Percentiles rank a stretch among this genome's conserved stretches.
These are phyloP conservation scores for Catamblyrhynchus diadema DNA, from an alignment of 2,797 vertebrate genomes.

Conservation along the genomic window DNA sequence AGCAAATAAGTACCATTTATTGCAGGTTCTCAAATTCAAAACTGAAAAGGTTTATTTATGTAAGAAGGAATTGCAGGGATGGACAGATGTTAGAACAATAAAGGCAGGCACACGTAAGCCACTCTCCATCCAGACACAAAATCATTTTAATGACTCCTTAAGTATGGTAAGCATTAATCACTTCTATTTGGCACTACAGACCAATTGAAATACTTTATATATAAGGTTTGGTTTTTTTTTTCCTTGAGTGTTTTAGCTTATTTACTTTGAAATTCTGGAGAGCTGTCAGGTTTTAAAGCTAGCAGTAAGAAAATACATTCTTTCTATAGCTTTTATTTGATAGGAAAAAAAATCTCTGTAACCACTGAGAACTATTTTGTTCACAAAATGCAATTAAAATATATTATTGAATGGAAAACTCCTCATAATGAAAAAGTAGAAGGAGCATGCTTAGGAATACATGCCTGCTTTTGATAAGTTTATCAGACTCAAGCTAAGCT, in stretches of 20 bases:
- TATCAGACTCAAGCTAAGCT: background rate
- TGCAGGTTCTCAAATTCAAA: background rate
- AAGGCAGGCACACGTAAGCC: background rate
- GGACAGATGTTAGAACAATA: background rate
- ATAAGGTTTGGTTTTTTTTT: background rate
- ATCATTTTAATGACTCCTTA: background rate
- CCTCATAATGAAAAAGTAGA: background rate
- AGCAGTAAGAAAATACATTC: background rate
- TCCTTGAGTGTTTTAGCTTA: background rate
- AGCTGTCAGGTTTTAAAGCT: background rate
- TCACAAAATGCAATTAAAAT: background rate
- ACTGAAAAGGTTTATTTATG: background rate
- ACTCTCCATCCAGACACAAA: background rate
- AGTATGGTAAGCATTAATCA: background rate
- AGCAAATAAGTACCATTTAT: background rate
- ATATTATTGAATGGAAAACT: background rate
- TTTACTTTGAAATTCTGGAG: background rate
- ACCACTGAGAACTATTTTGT: background rate
- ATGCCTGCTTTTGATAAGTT: background rate
- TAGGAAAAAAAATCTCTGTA: background rate
- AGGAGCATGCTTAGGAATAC: background rate
- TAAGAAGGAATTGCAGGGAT: background rate
- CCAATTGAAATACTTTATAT: background rate
- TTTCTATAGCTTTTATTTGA: background rate
- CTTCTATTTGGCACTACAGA: background rate